Conservation (phyloP, 1,140 invertebrate genomes). For the Halictus rubicundus region DNA sequence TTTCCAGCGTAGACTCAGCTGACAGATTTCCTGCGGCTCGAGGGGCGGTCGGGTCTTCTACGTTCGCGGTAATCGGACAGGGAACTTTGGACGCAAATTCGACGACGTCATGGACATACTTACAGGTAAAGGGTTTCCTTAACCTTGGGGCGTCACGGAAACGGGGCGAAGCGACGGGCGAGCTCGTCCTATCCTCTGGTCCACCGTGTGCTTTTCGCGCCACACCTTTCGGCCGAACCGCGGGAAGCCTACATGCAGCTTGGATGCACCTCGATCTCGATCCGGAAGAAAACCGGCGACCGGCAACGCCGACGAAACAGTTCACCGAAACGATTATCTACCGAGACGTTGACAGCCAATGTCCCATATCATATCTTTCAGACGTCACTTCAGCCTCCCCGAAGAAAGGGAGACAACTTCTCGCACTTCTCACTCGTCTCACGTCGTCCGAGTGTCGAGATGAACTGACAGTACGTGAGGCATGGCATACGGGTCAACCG, state of each 20-base stretch:
- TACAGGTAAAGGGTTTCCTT: slow-evolving; percentile 30
- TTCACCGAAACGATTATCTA: neutral
- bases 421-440: slow-evolving; percentile 1
- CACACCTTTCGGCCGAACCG: slow-evolving; percentile 27
- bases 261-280: neutral
- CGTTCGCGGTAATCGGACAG: neutral
- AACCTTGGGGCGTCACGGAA: slow-evolving; percentile 28
- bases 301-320: neutral
- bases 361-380: neutral
- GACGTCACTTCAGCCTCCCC: neutral
- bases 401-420: neutral
- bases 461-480: neutral
- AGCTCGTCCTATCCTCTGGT: neutral
- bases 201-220: slow-evolving; percentile 24
- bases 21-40: neutral
- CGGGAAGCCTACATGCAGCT: slow-evolving; percentile 6
- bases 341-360: too few species aligned
- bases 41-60: neutral
- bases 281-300: neutral
- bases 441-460: neutral
- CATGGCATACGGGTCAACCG: neutral
- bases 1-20: neutral
- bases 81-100: neutral
- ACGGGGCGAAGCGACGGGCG: neutral
- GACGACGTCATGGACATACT: slow-evolving; percentile 7